Percentiles rank a stretch among this genome's conserved stretches.
phyloP scores from a whole-genome alignment of 92 coral and sea anemone species.

The Heteractis magnifica region DNA sequence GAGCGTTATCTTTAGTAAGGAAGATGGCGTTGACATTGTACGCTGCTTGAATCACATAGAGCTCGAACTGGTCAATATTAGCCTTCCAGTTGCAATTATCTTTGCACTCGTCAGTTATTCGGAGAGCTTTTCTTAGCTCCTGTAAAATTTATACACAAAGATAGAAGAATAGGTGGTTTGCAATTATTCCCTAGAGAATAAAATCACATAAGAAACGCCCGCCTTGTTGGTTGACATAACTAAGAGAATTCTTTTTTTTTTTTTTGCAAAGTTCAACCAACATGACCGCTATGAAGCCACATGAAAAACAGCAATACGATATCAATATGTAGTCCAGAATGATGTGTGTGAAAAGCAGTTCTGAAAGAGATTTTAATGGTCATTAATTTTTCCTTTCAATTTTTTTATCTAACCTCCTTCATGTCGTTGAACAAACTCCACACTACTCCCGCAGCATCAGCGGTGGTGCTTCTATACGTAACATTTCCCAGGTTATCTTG shows the following conservation, averaged over 20 bases:
- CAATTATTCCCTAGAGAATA: too few relatives aligned
- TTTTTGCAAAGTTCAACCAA: too few relatives aligned
- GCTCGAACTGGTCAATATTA: slow-evolving; percentile 24
- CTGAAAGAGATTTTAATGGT: too few relatives aligned
- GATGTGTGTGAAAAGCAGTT: too few relatives aligned
- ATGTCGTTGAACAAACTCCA: slow-evolving; percentile 33
- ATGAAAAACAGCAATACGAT: too few relatives aligned
- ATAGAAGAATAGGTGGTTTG: too few relatives aligned
- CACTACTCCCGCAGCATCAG: slow-evolving; percentile 34
- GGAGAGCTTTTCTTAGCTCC: slow-evolving; percentile 29
- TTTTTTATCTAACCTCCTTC: slow-evolving; percentile 16
- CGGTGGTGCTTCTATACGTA: not conserved
- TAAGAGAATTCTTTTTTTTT: too few relatives aligned
- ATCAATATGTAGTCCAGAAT: too few relatives aligned
- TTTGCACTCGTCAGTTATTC: slow-evolving; percentile 16
- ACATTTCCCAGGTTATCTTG: slow-evolving; percentile 17
- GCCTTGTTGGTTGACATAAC: too few relatives aligned
- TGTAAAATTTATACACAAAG: not conserved
- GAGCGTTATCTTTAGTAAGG: slow-evolving; percentile 32
- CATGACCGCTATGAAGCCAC: too few relatives aligned
- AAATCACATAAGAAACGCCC: too few relatives aligned
- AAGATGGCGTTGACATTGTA: slow-evolving; percentile 33
- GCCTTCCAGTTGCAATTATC: slow-evolving; percentile 40
- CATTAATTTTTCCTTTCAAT: too few relatives aligned
- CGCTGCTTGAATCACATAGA: slow-evolving; percentile 41